Conservation (phyloP, 2,888 invertebrate species). For the Hydrotaea cyrtoneurina region DNA sequence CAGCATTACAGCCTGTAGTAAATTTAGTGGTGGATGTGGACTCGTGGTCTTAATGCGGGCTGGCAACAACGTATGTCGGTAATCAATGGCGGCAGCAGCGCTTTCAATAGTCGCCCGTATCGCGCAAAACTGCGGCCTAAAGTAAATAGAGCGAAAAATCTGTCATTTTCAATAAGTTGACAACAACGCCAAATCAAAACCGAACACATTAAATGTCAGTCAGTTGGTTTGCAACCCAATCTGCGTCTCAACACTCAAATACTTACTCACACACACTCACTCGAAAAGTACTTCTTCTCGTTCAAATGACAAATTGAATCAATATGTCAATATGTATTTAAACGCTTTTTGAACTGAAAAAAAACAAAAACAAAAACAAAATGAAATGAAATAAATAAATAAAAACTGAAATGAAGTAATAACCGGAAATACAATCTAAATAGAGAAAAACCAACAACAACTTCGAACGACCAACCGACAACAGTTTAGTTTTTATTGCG, state of each 20-base stretch:
- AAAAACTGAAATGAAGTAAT: neutral
- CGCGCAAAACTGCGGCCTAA: neutral
- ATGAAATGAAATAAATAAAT: neutral
- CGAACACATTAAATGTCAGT: conserved; percentile 1
- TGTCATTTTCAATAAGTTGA: conserved; percentile 50
- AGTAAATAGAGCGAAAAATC: conserved; percentile 59
- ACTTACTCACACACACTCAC: neutral
- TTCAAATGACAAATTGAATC: conserved; percentile 24
- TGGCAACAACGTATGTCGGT: too few species aligned
- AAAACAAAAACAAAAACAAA: neutral
- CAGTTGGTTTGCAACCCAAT: conserved; percentile 12
- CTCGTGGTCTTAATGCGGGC: too few species aligned
- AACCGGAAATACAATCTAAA: conserved; percentile 21
- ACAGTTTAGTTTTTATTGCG: neutral
- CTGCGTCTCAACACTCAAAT: neutral
- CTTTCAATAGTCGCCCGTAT: neutral
- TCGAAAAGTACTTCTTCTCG: neutral
- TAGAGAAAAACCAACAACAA: neutral
- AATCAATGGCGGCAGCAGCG: too few species aligned
- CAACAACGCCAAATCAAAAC: neutral
- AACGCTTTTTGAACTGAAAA: neutral
- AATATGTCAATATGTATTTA: conserved; percentile 16
- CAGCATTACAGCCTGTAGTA: too few species aligned
- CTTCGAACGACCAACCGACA: neutral
- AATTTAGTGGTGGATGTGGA: too few species aligned